Base-by-base conservation (phyloP, 2,113 vertebrate genomes). In the Trematocara variabile region DNA sequence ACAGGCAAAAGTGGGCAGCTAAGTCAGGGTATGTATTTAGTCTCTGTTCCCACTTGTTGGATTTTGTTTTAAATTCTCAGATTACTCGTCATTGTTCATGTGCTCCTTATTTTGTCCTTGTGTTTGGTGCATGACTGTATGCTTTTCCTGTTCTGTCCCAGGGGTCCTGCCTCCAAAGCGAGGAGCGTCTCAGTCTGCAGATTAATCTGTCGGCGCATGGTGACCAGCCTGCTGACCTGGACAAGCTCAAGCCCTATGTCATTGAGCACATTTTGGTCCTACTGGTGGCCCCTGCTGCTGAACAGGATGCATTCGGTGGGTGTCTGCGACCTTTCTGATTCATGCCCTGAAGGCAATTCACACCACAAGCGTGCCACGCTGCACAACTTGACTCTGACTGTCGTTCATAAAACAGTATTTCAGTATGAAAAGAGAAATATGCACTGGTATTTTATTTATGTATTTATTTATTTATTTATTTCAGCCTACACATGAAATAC, bases 241-340 rank as follows among this genome's bases (percentile, higher is more conserved):
- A 98, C 96, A 98, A 98, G 88, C 97, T 97, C 90, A 97, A 98
- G 91, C 97, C 98, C 58, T 98, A 99, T 82, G 94, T 99, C 94
- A 95, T 98, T 91, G 98, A 99, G 96, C 98, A 98, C 93, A 97
- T 99, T 90, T 94, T 97, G 95, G 95, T 99, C 91, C 96, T 98
- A 92, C 97, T 98, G 87, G 95, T 98, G 91, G 83, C 95, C 95
- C 89, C 96, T 84, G 88, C 96, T 86, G 94, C 80, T 18, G 88
- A 82, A 80, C 88, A 39, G 37, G 79, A 86, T 25, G 70, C 89
- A 54, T 37, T 84, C 58, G 93, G 95, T 96, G 89, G 22, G 94
- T 92, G 79, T 77, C 7, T 41, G 6, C 37, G 25, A 55, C 48
- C 58, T 10, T 39, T 60, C 8, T 81, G 11, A 33, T 52, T 34